Base-by-base conservation (phyloP, 2,888 invertebrate genomes). In the Isotomurus palustris region DNA sequence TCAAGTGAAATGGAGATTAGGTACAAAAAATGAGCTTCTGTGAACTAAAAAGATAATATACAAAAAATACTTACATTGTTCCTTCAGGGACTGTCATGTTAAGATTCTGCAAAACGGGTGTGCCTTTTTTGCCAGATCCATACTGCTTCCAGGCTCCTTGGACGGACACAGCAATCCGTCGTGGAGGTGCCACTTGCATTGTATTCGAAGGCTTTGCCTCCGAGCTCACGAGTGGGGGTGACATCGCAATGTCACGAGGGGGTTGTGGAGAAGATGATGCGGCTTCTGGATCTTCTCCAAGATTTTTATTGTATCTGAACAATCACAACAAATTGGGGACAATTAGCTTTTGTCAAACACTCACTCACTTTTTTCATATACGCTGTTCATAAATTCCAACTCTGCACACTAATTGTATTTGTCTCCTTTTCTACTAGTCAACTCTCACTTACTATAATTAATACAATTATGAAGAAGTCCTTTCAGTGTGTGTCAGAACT, bases 1-100 rank as follows among this genome's bases (percentile, higher is more conserved):
- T n/a, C n/a, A n/a, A n/a, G n/a, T n/a, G n/a, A n/a, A n/a, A n/a
- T n/a, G n/a, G n/a, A n/a, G n/a, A n/a, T n/a, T n/a, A n/a, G n/a
- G n/a, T n/a, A n/a, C n/a, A n/a, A n/a, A n/a, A n/a, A n/a, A n/a
- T n/a, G n/a, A n/a, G n/a, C n/a, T n/a, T n/a, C n/a, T n/a, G n/a
- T n/a, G n/a, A n/a, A n/a, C n/a, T n/a, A n/a, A n/a, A n/a, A n/a
- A n/a, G n/a, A n/a, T n/a, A n/a, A n/a, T n/a, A n/a, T n/a, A n/a
- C n/a, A 10, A 32, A 32, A 32, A 32, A 6, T 29, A 85, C 90
- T 91, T 78, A 93, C 93, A 94, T 94, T 66, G 91, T 89, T 72
- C 93, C 94, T 77, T 91, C 91, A 71, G 87, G 88, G 63, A 94
- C 93, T 56, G 91, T 91, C 88, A 94, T 91, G 78, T 88, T 88